Conservation (phyloP, 2,888 invertebrate species). For the Trissolcus brochymenae region DNA sequence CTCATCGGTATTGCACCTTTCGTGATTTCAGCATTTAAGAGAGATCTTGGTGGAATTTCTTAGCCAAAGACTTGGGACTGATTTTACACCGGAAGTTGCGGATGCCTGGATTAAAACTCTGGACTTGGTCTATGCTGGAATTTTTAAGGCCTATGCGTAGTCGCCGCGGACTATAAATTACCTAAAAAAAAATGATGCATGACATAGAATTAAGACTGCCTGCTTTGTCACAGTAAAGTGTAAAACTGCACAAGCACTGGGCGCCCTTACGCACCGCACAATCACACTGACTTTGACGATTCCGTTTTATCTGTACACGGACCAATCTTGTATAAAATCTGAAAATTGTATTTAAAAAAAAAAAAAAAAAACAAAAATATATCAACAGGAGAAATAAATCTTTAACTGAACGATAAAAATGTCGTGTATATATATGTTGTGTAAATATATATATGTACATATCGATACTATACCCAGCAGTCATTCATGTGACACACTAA, state of each 20-base stretch:
- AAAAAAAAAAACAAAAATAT: slow-evolving; percentile 12
- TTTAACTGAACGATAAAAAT: slow-evolving; percentile 34
- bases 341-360: slow-evolving; percentile 1
- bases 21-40: slow-evolving; percentile 74
- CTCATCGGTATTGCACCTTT: background rate
- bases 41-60: slow-evolving; percentile 74
- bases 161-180: slow-evolving; percentile 14
- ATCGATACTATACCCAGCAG: slow-evolving; percentile 39
- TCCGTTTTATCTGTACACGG: slow-evolving; percentile 16
- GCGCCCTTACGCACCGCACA: slow-evolving; percentile 39
- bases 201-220: slow-evolving; percentile 55
- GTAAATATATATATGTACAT: slow-evolving; percentile 46
- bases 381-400: background rate
- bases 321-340: slow-evolving; percentile 32
- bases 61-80: slow-evolving; percentile 73
- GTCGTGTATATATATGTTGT: slow-evolving; percentile 42
- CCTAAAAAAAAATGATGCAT: slow-evolving; percentile 13
- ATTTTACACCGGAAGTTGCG: slow-evolving; percentile 73
- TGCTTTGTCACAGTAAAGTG: slow-evolving; percentile 42
- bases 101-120: slow-evolving; percentile 77
- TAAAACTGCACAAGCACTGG: slow-evolving; percentile 22
- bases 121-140: slow-evolving; percentile 69
- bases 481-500: slow-evolving; percentile 35
- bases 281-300: slow-evolving; percentile 21
- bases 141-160: slow-evolving; percentile 66